Conservation (phyloP, 2,888 invertebrate genomes). For the Drosophila multiciliata region DNA sequence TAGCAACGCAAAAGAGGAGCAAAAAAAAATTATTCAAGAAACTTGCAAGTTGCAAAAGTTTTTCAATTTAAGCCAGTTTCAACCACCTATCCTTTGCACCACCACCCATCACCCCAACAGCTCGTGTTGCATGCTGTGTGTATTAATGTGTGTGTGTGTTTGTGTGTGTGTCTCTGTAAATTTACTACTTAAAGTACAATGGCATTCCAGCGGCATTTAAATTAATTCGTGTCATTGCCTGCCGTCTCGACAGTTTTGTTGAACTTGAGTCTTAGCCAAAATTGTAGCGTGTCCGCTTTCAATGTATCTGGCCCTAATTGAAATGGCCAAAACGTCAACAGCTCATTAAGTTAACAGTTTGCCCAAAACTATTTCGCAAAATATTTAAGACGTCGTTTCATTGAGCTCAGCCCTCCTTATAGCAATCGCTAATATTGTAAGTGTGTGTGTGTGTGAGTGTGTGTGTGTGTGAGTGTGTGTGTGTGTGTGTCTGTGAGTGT, state of each 20-base stretch:
- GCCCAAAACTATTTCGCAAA: conserved; percentile 56
- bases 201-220: conserved; percentile 55
- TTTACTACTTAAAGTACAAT: conserved; percentile 71
- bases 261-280: conserved; percentile 38
- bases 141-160: neutral
- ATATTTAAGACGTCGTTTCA: conserved; percentile 57
- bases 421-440: neutral
- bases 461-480: conserved; percentile 7
- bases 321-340: conserved; percentile 57
- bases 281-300: conserved; percentile 29
- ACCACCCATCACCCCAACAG: conserved; percentile 1
- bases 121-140: conserved; percentile 22
- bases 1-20: conserved; percentile 30
- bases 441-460: neutral
- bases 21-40: conserved; percentile 42
- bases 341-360: conserved; percentile 60
- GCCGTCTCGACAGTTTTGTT: conserved; percentile 47
- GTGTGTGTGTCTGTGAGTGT: conserved; percentile 19
- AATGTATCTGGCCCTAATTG: conserved; percentile 57
- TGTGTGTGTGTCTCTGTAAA: conserved; percentile 60
- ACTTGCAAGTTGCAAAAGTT: conserved; percentile 74
- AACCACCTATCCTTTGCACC: conserved; percentile 2
- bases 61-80: conserved; percentile 70
- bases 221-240: conserved; percentile 68
- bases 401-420: conserved; percentile 10